Base-by-base conservation (phyloP, 2,888 invertebrate species). In the Scaptomyza cyrtandrae region DNA sequence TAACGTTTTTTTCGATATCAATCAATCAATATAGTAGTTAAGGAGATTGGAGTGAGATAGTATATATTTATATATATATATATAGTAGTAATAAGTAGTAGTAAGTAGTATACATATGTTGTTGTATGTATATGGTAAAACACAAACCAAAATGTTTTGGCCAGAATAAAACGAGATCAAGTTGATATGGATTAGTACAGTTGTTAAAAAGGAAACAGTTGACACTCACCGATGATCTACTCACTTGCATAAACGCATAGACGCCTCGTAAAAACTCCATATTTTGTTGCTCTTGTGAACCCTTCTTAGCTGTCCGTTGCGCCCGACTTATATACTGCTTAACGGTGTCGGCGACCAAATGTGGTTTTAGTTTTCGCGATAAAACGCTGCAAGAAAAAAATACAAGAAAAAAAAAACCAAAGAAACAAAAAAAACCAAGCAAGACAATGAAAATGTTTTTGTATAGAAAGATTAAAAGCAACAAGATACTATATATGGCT, bases 191-290 rank as follows among this genome's bases (percentile, higher is more conserved):
- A 92, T 92, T 92, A 92, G 92, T 92, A 92, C 80, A 83, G 74
- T 89, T 90, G 90, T 91, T 91, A 90, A 57, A 90, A 75, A 90
- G 89, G 90, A 88, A 85, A 89, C 81, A 89, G 82, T 88, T 84
- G 91, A 92, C 91, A 92, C 92, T 92, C 91, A 92, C 92, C 92
- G 92, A 92, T 91, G 92, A 92, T 92, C 92, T 92, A 92, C 92
- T 92, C 92, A 92, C 92, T 92, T 92, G 92, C 92, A 92, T 92
- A 91, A 92, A 92, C 90, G 92, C 92, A 92, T 92, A 92, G 87
- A 92, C 92, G 79, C 92, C 92, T 80, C 92, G 92, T 92, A 92
- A 92, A 92, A 92, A 92, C 91, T 92, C 92, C 92, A 92, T 92
- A 92, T 91, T 92, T 84, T 92, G 92, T 86, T 92, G 91, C 89